These are phyloP conservation scores for Agonopterix alstromeriana DNA, from an alignment of 2,888 invertebrate species.

Conservation along the genomic window DNA sequence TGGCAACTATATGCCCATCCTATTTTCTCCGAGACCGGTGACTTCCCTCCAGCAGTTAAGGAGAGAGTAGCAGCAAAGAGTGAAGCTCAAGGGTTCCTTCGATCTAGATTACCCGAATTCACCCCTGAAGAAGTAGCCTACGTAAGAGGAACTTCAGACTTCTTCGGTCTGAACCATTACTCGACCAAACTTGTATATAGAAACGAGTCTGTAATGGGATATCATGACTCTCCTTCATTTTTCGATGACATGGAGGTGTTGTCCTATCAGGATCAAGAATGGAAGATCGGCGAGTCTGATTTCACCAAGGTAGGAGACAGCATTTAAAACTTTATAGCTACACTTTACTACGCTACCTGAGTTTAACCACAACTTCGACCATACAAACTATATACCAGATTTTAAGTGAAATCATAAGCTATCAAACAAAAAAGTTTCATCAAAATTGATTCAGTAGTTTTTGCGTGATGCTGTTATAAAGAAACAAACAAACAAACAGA, in stretches of 20 bases:
- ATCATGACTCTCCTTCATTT: conserved; percentile 23
- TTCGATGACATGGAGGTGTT: conserved; percentile 24
- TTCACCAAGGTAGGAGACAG: conserved; percentile 11
- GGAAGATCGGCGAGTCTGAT: conserved; percentile 15
- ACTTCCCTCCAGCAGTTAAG: conserved; percentile 78
- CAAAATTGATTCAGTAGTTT: no score
- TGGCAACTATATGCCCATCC: conserved; percentile 78
- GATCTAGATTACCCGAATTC: conserved; percentile 77
- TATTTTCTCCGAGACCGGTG: conserved; percentile 75
- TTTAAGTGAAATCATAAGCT: no score
- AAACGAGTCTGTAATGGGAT: conserved; percentile 25
- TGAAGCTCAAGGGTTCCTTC: conserved; percentile 67
- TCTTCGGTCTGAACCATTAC: conserved; percentile 84
- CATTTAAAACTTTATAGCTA: no score
- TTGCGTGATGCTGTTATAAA: no score
- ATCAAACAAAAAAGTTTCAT: no score
- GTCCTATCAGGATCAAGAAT: conserved; percentile 13
- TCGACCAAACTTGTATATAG: conserved; percentile 58
- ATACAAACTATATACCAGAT: no score
- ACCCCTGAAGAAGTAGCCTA: conserved; percentile 75
- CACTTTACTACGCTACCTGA: no score
- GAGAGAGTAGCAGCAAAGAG: conserved; percentile 73
- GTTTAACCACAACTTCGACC: no score
- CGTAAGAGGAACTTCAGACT: conserved; percentile 78
- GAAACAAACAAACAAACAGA: no score